Conservation (phyloP, 1,140 invertebrate genomes). For the Bombus terrestris region DNA sequence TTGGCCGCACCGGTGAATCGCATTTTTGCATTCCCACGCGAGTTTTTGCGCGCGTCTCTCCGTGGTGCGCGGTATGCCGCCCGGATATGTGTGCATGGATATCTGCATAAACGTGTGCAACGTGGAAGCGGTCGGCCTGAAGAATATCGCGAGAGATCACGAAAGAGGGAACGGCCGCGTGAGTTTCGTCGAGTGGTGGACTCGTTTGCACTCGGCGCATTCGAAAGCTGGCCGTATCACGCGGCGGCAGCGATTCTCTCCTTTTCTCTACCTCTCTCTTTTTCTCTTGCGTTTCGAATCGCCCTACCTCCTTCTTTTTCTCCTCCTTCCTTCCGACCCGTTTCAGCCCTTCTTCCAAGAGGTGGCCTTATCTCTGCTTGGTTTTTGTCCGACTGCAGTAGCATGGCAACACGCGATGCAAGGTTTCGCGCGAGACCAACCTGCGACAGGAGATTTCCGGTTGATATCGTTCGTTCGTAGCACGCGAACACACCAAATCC, state of each 20-base stretch:
- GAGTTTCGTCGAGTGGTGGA: slow-evolving; percentile 49
- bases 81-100: slow-evolving; percentile 5
- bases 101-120: slow-evolving; percentile 54
- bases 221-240: slow-evolving; percentile 55
- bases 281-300: background rate
- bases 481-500: slow-evolving; percentile 67
- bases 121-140: slow-evolving; percentile 32
- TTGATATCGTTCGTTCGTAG: slow-evolving; percentile 69
- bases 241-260: background rate
- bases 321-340: background rate
- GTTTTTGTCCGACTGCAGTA: slow-evolving; percentile 67
- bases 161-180: slow-evolving; percentile 39
- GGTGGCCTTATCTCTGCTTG: slow-evolving; percentile 66
- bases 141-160: slow-evolving; percentile 65
- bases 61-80: background rate
- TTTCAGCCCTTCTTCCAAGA: slow-evolving; percentile 53
- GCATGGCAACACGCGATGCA: slow-evolving; percentile 74
- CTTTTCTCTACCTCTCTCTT: background rate
- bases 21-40: slow-evolving; percentile 54
- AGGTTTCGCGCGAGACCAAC: slow-evolving; percentile 68
- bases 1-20: background rate
- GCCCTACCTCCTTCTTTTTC: background rate
- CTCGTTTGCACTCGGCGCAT: slow-evolving; percentile 51
- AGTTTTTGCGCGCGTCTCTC: slow-evolving; percentile 43
- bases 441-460: slow-evolving; percentile 74